A percentile compares a stretch with the other conserved stretches of the same genome.
Conservation (phyloP, 2,888 invertebrate genomes). For the Creontiades dilutus region DNA sequence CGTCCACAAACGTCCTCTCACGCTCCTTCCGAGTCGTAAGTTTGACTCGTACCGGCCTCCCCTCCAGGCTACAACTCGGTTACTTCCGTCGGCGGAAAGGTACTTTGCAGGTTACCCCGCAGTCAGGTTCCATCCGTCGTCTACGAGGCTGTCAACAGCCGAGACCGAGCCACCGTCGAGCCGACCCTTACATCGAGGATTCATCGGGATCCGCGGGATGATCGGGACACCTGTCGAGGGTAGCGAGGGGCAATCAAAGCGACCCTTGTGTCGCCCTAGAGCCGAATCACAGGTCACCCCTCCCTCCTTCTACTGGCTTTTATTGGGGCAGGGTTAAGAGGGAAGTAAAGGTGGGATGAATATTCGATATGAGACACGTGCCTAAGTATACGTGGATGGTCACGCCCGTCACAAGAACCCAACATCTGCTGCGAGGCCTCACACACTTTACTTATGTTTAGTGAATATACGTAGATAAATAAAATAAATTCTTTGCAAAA, state of each 20-base stretch:
- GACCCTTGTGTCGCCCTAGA: background rate
- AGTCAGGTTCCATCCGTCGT: too few relatives aligned
- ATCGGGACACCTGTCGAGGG: background rate
- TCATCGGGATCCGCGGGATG: background rate
- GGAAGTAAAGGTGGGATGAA: background rate
- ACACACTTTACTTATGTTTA: too few relatives aligned
- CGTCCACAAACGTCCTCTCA: conserved; percentile 16
- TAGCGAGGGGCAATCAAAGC: background rate
- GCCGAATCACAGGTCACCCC: background rate
- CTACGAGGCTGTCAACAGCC: too few relatives aligned
- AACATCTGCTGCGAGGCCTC: too few relatives aligned
- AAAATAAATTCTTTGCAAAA: too few relatives aligned
- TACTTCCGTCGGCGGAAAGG: background rate
- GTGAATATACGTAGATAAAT: too few relatives aligned
- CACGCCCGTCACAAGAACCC: too few relatives aligned
- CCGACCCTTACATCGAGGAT: background rate
- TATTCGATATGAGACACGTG: background rate
- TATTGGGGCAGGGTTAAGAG: background rate
- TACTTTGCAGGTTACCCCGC: too few relatives aligned
- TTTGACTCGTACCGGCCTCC: conserved; percentile 33
- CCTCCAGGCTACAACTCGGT: background rate
- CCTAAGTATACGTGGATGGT: background rate
- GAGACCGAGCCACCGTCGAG: background rate
- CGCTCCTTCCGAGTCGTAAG: conserved; percentile 34
- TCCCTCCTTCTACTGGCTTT: background rate